Percentiles rank a stretch among this genome's conserved stretches.
phyloP scores from a whole-genome alignment of 2,113 vertebrate genomes.

The chimpanzee (Pan troglodytes) region DNA sequence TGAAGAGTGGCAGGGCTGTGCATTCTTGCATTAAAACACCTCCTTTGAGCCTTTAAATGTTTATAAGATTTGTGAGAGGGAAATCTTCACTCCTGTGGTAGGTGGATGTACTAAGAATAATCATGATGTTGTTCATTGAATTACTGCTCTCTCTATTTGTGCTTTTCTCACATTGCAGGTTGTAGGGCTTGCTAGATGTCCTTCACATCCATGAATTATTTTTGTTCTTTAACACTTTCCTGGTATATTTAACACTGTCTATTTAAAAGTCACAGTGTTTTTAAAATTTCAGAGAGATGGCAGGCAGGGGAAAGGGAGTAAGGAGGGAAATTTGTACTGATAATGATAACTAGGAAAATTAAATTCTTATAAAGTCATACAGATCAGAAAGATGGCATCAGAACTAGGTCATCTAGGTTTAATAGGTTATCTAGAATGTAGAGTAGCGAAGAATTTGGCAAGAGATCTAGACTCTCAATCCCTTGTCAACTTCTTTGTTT shows the following conservation, averaged over 20 bases:
- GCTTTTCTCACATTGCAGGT: neutral
- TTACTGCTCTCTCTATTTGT: neutral
- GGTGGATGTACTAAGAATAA: neutral
- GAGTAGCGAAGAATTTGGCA: neutral
- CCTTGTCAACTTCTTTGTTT: neutral
- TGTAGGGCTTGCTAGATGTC: neutral
- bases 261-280: neutral
- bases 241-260: neutral
- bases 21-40: neutral
- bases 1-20: neutral
- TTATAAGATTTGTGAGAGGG: neutral
- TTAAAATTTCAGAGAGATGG: neutral
- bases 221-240: neutral
- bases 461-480: neutral
- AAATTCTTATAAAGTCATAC: neutral
- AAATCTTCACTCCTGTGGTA: neutral
- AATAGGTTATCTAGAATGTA: neutral
- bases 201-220: neutral
- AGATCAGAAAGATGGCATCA: neutral
- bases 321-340: neutral
- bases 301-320: neutral
- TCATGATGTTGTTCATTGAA: rapidly evolving
- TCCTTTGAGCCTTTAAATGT: neutral
- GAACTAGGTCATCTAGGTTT: neutral
- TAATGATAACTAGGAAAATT: neutral